These are phyloP conservation scores for Sisor rabdophorus DNA, from an alignment of 2,113 vertebrate species.

Conservation along the genomic window DNA sequence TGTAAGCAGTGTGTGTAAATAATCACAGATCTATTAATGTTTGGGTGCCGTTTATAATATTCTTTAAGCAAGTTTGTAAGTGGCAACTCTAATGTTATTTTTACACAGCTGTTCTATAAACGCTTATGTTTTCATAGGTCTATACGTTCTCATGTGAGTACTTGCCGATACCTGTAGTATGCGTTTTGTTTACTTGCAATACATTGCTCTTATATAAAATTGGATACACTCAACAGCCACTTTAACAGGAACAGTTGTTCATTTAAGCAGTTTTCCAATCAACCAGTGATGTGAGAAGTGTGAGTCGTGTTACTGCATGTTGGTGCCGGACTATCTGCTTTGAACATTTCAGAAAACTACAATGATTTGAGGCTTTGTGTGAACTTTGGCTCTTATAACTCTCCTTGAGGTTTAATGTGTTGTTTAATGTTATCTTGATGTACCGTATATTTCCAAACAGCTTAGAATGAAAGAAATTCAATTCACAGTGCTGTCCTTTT, in stretches of 20 bases:
- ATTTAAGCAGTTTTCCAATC: not conserved
- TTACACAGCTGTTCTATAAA: slow-evolving; percentile 34
- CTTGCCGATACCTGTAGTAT: slow-evolving; percentile 18
- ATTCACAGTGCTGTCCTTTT: no score
- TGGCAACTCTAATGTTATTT: slow-evolving; percentile 23
- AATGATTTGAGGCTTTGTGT: no score
- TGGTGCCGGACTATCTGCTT: no score
- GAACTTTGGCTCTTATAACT: no score
- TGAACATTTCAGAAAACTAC: no score
- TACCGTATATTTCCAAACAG: no score
- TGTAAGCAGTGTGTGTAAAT: slow-evolving; percentile 17
- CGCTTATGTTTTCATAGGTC: slow-evolving; percentile 2
- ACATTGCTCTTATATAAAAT: slow-evolving; percentile 10
- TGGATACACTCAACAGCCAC: not conserved
- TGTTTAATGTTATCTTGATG: no score
- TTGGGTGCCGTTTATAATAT: slow-evolving; percentile 15
- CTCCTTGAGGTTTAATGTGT: no score
- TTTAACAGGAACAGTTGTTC: not conserved
- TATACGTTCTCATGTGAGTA: slow-evolving; percentile 31
- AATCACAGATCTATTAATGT: slow-evolving; percentile 14
- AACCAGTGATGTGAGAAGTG: not conserved
- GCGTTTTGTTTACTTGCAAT: slow-evolving; percentile 29
- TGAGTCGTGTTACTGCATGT: no score
- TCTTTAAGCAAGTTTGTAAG: slow-evolving; percentile 11
- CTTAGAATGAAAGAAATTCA: no score